Conservation (phyloP, 2,888 invertebrate species). For the Theretra japonica region DNA sequence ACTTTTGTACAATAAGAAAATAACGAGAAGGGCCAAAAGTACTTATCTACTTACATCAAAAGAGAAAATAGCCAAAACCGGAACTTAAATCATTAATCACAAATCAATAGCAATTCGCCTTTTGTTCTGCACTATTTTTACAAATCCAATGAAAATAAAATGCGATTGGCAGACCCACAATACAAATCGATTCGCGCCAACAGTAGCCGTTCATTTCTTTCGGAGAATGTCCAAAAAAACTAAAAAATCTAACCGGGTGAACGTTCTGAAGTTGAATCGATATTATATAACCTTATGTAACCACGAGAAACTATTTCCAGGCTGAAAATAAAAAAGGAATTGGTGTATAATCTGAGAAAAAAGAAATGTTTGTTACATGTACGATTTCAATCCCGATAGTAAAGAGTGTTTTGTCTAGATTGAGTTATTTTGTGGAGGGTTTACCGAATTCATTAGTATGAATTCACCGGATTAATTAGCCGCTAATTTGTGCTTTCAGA, state of each 20-base stretch:
- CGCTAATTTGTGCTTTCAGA: too few species aligned
- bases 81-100: not conserved
- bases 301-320: slow-evolving; percentile 12
- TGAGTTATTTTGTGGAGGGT: too few species aligned
- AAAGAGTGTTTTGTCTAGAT: too few species aligned
- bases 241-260: not conserved
- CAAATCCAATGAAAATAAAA: slow-evolving; percentile 12
- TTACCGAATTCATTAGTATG: too few species aligned
- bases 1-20: not conserved
- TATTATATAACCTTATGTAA: slow-evolving; percentile 29
- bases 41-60: not conserved
- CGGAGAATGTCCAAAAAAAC: slow-evolving; percentile 23
- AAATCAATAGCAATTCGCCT: not conserved
- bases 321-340: slow-evolving; percentile 4
- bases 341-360: not conserved
- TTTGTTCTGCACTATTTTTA: not conserved
- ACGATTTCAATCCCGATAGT: not conserved
- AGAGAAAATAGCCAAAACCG: not conserved
- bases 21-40: too few species aligned
- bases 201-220: not conserved
- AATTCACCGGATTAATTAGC: too few species aligned
- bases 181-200: slow-evolving; percentile 9
- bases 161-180: not conserved
- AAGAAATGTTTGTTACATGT: slow-evolving; percentile 1
- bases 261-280: slow-evolving; percentile 20